phyloP scores from a whole-genome alignment of 2,888 invertebrate genomes.

The Cerastis rubricosa region DNA sequence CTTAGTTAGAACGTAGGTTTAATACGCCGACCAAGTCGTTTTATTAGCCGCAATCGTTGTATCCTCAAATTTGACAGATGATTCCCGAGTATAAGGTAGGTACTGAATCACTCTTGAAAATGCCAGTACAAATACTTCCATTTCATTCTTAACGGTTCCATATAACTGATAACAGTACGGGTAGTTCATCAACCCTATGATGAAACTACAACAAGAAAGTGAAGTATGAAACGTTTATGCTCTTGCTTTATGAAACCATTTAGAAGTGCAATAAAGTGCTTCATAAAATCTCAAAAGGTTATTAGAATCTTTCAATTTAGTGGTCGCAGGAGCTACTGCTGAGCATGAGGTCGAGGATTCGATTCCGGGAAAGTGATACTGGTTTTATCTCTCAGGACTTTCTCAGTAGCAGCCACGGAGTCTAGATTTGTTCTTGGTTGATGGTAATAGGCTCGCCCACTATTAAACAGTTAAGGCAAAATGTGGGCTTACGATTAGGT shows the following conservation, averaged over 20 bases:
- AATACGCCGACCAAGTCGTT: too few relatives aligned
- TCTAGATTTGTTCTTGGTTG: neutral
- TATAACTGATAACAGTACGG: constrained; percentile 1
- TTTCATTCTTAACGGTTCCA: constrained; percentile 9
- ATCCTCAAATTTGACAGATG: too few relatives aligned
- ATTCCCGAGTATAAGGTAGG: neutral
- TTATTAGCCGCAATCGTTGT: too few relatives aligned
- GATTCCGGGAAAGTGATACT: too few relatives aligned
- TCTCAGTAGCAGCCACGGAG: neutral
- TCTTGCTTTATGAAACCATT: constrained; percentile 5
- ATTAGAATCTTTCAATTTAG: neutral
- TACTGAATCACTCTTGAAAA: neutral
- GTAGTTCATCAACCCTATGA: neutral
- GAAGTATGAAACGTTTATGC: constrained; percentile 7
- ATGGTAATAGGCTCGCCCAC: neutral
- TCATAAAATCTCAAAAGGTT: neutral
- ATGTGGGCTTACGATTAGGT: neutral
- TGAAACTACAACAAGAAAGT: constrained; percentile 9
- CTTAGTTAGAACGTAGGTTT: too few relatives aligned
- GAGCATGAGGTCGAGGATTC: neutral
- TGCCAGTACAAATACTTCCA: constrained; percentile 2
- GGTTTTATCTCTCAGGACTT: neutral
- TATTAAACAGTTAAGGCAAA: neutral
- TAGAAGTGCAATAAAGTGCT: neutral
- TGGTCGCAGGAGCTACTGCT: neutral